Percentiles rank a stretch among this genome's conserved stretches.
Conservation (phyloP, 1,140 invertebrate species). For the Rhysida immarginata region DNA sequence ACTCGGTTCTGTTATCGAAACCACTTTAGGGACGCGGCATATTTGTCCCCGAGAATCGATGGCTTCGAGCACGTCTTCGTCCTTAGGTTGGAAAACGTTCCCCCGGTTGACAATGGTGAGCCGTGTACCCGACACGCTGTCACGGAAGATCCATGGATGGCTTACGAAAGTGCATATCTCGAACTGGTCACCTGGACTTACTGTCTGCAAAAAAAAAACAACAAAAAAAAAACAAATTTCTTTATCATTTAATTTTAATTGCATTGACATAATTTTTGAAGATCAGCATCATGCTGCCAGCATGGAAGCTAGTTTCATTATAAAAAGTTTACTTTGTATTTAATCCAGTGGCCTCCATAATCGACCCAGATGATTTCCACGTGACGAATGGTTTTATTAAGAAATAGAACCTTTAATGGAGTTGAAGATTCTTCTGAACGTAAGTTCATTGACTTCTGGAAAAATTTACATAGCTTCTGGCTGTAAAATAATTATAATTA, state of each 20-base stretch:
- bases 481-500: too few relatives aligned
- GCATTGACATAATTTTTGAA: too few relatives aligned
- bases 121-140: background rate
- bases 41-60: background rate
- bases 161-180: background rate
- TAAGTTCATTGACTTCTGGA: too few relatives aligned
- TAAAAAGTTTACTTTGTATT: background rate
- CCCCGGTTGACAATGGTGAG: background rate
- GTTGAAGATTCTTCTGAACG: too few relatives aligned
- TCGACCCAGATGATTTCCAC: conserved; percentile 2
- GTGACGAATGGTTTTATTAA: background rate
- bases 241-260: too few relatives aligned
- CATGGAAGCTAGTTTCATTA: too few relatives aligned
- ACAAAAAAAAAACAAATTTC: background rate
- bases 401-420: background rate
- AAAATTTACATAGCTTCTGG: too few relatives aligned
- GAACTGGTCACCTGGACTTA: background rate
- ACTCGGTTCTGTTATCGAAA: background rate
- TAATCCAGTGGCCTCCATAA: background rate
- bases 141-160: conserved; percentile 1
- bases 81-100: background rate
- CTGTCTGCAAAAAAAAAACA: background rate
- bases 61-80: background rate
- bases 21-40: background rate
- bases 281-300: too few relatives aligned